phyloP scores from a whole-genome alignment of 1,140 invertebrate genomes.

The Apis cerana region DNA sequence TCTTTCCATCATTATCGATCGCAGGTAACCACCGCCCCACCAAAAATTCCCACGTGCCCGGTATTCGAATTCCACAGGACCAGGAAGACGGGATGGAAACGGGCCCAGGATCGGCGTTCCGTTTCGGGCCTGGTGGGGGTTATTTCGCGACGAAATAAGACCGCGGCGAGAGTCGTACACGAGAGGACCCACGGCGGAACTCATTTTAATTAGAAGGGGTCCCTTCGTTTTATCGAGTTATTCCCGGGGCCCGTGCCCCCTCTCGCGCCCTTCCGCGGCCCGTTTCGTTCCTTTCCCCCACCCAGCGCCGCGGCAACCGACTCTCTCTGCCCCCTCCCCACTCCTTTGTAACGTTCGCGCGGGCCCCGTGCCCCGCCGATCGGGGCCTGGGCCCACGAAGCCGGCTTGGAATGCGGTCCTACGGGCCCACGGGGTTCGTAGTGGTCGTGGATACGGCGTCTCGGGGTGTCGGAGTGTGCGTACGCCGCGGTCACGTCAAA shows the following conservation, averaged over 20 bases:
- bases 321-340: not conserved
- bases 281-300: constrained; percentile 29
- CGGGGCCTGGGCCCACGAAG: constrained; percentile 63
- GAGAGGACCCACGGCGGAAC: constrained; percentile 66
- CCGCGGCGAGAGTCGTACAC: constrained; percentile 57
- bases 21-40: constrained; percentile 26
- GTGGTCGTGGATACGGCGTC: constrained; percentile 30
- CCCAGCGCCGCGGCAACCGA: not conserved
- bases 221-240: constrained; percentile 70
- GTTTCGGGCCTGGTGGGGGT: not conserved
- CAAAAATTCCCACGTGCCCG: constrained; percentile 49
- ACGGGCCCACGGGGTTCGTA: constrained; percentile 68
- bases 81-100: constrained; percentile 57
- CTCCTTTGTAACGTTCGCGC: constrained; percentile 4
- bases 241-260: constrained; percentile 51
- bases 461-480: constrained; percentile 39
- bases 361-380: constrained; percentile 33
- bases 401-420: constrained; percentile 75
- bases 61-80: constrained; percentile 50
- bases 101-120: constrained; percentile 6
- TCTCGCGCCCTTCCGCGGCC: constrained; percentile 28
- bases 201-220: constrained; percentile 73
- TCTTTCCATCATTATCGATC: not conserved
- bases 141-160: constrained; percentile 61
- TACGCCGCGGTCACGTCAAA: constrained; percentile 40